phyloP scores from a whole-genome alignment of 1,140 invertebrate species.

The Ectropis grisescens region DNA sequence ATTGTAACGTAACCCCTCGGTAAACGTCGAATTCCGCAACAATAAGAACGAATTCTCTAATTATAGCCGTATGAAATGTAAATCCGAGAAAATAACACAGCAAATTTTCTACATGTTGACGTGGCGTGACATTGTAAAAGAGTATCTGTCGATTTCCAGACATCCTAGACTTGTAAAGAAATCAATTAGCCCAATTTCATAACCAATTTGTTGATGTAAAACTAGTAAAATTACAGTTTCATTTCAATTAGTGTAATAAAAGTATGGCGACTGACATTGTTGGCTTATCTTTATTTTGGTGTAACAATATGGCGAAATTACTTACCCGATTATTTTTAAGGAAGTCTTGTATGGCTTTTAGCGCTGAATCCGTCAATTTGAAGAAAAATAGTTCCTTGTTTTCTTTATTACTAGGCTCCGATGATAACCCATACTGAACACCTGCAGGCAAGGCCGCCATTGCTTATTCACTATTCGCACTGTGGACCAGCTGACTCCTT shows the following conservation, averaged over 20 bases:
- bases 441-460: conserved; percentile 96
- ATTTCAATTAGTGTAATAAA: conserved; percentile 65
- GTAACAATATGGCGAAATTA: conserved; percentile 66
- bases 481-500: conserved; percentile 70
- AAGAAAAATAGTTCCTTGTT: conserved; percentile 93
- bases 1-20: conserved; percentile 27
- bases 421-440: conserved; percentile 95
- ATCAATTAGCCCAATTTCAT: conserved; percentile 12
- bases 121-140: conserved; percentile 60
- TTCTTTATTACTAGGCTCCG: conserved; percentile 86
- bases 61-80: conserved; percentile 62
- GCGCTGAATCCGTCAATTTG: conserved; percentile 94
- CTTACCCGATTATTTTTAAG: conserved; percentile 88
- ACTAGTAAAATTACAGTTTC: conserved; percentile 50
- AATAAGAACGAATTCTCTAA: conserved; percentile 57
- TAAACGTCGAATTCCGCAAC: conserved; percentile 39
- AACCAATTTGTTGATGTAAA: conserved; percentile 26
- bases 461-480: conserved; percentile 74
- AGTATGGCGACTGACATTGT: conserved; percentile 68
- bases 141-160: conserved; percentile 20
- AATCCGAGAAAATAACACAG: conserved; percentile 63
- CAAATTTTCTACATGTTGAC: conserved; percentile 65
- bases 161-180: conserved; percentile 18
- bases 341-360: conserved; percentile 92
- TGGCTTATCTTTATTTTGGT: conserved; percentile 61